phyloP scores from a whole-genome alignment of 2,888 invertebrate genomes.

The Drosophila tripunctata region DNA sequence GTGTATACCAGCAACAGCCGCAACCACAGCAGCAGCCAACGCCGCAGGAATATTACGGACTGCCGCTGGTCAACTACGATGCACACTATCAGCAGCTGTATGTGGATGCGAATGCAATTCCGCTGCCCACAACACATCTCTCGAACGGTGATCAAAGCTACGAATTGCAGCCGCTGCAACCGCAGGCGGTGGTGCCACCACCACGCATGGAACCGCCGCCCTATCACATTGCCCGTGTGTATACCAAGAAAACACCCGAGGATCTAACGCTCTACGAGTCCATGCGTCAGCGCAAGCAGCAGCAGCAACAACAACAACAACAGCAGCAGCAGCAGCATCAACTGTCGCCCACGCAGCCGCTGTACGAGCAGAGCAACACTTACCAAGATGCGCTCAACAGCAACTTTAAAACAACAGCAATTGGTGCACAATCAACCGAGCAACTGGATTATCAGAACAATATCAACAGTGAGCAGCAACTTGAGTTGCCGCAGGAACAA shows the following conservation, averaged over 20 bases:
- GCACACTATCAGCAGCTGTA: constrained; percentile 69
- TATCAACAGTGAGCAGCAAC: constrained; percentile 41
- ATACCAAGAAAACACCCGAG: constrained; percentile 88
- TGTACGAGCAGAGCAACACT: constrained; percentile 38
- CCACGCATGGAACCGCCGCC: constrained; percentile 88
- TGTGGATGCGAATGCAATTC: constrained; percentile 55
- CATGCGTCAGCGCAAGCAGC: constrained; percentile 76
- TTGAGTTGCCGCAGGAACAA: constrained; percentile 21
- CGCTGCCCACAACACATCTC: constrained; percentile 65
- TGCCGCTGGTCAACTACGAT: constrained; percentile 68
- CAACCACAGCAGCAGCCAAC: constrained; percentile 31
- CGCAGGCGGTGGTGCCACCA: constrained; percentile 32
- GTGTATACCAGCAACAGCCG: constrained; percentile 65
- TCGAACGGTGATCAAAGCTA: constrained; percentile 63
- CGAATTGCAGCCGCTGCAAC: constrained; percentile 61
- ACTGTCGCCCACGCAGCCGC: constrained; percentile 20
- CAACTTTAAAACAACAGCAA: constrained; percentile 72
- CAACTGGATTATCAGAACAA: constrained; percentile 72
- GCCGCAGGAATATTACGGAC: constrained; percentile 62
- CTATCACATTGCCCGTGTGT: constrained; percentile 93
- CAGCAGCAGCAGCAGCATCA: constrained; percentile 47
- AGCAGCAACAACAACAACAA: constrained; percentile 42
- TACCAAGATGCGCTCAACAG: constrained; percentile 70
- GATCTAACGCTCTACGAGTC: constrained; percentile 83
- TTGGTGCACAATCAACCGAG: constrained; percentile 50